A percentile compares a stretch with the other conserved stretches of the same genome.
These are phyloP conservation scores for Gobiocypris rarus DNA, from an alignment of 2,113 vertebrate genomes.

Conservation along the genomic window DNA sequence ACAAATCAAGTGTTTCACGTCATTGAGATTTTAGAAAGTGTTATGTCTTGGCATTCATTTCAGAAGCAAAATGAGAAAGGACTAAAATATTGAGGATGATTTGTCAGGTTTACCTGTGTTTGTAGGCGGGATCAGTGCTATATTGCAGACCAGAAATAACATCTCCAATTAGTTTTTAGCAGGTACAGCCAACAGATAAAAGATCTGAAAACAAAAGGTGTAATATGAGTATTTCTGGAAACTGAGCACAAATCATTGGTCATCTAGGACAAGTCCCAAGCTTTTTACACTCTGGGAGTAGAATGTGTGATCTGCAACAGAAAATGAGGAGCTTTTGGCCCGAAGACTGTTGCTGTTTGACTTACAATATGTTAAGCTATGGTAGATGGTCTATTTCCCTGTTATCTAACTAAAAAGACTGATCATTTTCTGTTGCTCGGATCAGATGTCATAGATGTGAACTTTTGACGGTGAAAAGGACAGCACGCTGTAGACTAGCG, in stretches of 20 bases:
- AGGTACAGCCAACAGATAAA: slow-evolving; percentile 1
- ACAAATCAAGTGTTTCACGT: neutral
- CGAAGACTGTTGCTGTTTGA: too few relatives aligned
- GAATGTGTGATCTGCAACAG: neutral
- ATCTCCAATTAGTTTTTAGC: neutral
- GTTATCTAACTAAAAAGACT: too few relatives aligned
- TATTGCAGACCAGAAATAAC: neutral
- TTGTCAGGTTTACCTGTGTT: neutral
- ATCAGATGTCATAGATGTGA: too few relatives aligned
- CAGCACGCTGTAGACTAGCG: too few relatives aligned
- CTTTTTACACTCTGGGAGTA: neutral
- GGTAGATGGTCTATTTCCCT: too few relatives aligned
- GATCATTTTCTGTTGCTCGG: too few relatives aligned
- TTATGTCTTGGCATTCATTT: neutral
- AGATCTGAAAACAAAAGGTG: neutral
- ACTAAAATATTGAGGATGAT: neutral
- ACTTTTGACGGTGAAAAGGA: too few relatives aligned
- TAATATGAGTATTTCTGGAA: neutral
- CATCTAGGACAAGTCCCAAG: neutral
- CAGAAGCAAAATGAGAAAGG: neutral
- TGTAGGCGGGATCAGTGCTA: neutral
- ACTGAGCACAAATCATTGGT: neutral
- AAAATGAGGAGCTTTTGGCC: neutral
- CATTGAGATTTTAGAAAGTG: neutral
- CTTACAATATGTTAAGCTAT: too few relatives aligned